Conservation (phyloP, 2,113 vertebrate species). For the Lonchura striata region DNA sequence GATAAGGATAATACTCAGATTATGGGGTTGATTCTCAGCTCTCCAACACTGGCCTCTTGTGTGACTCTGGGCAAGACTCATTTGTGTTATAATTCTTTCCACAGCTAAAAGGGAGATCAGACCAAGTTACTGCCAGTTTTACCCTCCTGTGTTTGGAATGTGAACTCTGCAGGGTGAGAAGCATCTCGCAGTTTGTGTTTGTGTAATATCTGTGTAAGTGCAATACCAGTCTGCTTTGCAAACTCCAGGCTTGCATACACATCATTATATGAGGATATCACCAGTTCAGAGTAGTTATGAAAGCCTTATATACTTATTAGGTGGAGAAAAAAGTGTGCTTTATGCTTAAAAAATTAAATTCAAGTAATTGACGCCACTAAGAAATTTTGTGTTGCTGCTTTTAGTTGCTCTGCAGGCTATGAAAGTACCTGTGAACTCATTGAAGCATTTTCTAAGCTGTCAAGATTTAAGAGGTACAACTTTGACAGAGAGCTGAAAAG, state of each 20-base stretch:
- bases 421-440: not conserved
- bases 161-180: not conserved
- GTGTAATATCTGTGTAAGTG: not conserved
- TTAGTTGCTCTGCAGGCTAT: not conserved
- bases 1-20: slow-evolving; percentile 63
- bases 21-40: slow-evolving; percentile 45
- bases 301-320: not conserved
- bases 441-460: not conserved
- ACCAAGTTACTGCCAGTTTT: not conserved
- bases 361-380: not conserved
- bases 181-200: not conserved
- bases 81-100: slow-evolving; percentile 25
- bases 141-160: not conserved
- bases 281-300: not conserved
- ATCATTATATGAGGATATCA: not conserved
- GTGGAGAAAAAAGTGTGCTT: rapidly evolving
- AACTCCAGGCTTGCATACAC: not conserved
- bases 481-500: not conserved
- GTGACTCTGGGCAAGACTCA: not conserved
- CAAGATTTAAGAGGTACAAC: not conserved
- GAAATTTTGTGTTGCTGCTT: not conserved
- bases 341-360: not conserved
- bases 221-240: not conserved
- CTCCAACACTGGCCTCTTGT: slow-evolving; percentile 35
- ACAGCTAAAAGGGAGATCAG: slow-evolving; percentile 2